A percentile compares a stretch with the other conserved stretches of the same genome.
Evolutionary conservation across 2,113 vertebrate genomes (phyloP).

Genomic region (Urocitellus parryii): DNA sequence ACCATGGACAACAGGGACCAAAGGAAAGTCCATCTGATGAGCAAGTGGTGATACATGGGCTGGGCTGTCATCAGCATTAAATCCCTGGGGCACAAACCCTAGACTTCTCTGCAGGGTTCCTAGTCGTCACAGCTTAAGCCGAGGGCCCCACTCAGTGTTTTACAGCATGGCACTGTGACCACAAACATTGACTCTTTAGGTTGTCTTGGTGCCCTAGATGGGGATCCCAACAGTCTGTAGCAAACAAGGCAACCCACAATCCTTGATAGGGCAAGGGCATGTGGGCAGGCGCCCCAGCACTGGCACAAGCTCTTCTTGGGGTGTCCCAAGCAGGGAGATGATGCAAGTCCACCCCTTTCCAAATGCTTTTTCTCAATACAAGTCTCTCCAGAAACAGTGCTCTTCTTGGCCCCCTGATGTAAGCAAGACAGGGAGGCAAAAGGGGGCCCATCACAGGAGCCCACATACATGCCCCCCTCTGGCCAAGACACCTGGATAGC

Average conservation of each 20-base stretch:
- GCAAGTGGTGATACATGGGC: conserved; percentile 73
- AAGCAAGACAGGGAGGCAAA: conserved; percentile 83
- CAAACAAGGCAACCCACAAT: conserved; percentile 80
- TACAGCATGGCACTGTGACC: conserved; percentile 73
- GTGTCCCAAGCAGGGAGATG: conserved; percentile 84
- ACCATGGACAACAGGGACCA: conserved; percentile 83
- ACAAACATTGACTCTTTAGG: conserved; percentile 75
- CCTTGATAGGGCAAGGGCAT: conserved; percentile 74
- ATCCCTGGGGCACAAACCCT: conserved; percentile 79
- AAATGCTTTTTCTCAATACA: conserved; percentile 78
- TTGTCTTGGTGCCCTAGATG: conserved; percentile 73
- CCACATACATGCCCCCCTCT: conserved; percentile 83
- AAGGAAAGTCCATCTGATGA: conserved; percentile 82
- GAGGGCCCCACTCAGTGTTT: conserved; percentile 71
- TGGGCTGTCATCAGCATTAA: conserved; percentile 80
- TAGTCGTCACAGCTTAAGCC: conserved; percentile 76
- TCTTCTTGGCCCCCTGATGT: conserved; percentile 83
- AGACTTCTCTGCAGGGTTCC: conserved; percentile 78
- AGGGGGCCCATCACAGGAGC: conserved; percentile 82
- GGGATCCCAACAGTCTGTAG: conserved; percentile 82
- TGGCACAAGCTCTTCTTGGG: conserved; percentile 82
- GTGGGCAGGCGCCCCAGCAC: conserved; percentile 78
- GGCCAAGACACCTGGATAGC: conserved; percentile 84
- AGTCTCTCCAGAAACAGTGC: conserved; percentile 83
- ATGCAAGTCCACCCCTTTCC: conserved; percentile 85